Evolutionary conservation across 2,888 invertebrate species (phyloP), one percentile per base, ranked within the genome.

Genomic region (Brachyopa scutellaris): DNA sequence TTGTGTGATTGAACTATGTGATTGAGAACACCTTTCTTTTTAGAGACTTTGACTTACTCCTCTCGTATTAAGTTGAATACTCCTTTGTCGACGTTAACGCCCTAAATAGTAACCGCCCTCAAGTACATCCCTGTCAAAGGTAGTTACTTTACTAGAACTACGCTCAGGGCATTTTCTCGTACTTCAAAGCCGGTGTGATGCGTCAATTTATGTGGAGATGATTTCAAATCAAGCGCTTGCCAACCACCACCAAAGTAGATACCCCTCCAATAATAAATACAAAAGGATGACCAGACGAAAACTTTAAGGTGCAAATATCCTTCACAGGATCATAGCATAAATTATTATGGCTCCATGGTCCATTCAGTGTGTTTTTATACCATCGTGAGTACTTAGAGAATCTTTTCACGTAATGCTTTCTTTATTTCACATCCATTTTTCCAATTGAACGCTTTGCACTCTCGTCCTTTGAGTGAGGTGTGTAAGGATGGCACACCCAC

Each of bases 361-460:
- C n/a, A n/a, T n/a, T n/a, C n/a, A n/a, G n/a, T n/a, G n/a, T n/a
- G n/a, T n/a, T n/a, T n/a, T n/a, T n/a, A n/a, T n/a, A n/a, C n/a
- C n/a, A n/a, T n/a, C 17, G 5, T 17, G 33, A 29, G 80, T 80
- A 70, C 80, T 82, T 82, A 45, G 45, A 36, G 31, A 83, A 73
- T 83, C 67, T 62, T 31, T 77, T 67, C 83, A 83, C 83, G 83
- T 83, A 78, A 67, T 73, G 40, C 73, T 62, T 72, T 78, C 57
- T 53, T 73, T 73, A 64, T 49, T 49, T 42, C 61, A 67, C 67
- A 67, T 78, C 42, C 33, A 73, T 78, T 83, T 83, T 83, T 83
- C 83, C 83, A 78, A 83, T 72, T 83, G 83, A 83, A 69, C 78
- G 83, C 67, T 67, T 78, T 61, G 40, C 67, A 61, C 66, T 61